These are phyloP conservation scores for Limnephilus marmoratus DNA, from an alignment of 2,888 invertebrate species.

Conservation along the genomic window DNA sequence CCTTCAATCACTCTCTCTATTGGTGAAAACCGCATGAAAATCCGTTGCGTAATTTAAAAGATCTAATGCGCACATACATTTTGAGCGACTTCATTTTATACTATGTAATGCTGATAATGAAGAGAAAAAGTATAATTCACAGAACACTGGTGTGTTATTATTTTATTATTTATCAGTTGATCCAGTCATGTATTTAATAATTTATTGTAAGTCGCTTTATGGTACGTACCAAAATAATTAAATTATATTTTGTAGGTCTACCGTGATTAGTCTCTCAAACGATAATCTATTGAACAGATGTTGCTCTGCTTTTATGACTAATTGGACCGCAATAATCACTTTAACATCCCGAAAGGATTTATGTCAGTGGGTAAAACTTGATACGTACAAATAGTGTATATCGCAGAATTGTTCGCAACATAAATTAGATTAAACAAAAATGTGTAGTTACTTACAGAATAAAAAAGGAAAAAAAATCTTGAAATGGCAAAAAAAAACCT, in stretches of 20 bases:
- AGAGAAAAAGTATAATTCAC: no score
- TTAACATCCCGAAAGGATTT: not conserved
- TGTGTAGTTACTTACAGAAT: no score
- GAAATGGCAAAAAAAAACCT: constrained; percentile 52
- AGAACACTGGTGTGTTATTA: no score
- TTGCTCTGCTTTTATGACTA: not conserved
- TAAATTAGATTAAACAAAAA: not conserved
- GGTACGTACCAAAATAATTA: not conserved
- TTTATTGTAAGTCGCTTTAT: not conserved
- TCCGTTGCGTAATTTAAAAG: no score
- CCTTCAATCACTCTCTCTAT: no score
- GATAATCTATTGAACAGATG: not conserved
- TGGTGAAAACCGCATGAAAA: no score
- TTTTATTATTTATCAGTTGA: no score
- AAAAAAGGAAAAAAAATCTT: no score
- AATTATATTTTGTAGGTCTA: not conserved
- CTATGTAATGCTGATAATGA: no score
- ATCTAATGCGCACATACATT: no score
- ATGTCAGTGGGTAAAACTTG: not conserved
- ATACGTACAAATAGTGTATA: not conserved
- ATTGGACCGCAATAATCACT: not conserved
- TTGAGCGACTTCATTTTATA: no score
- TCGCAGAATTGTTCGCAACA: not conserved
- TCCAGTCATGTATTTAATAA: no score
- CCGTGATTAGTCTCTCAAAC: not conserved